These are phyloP conservation scores for Phalera bucephala DNA, from an alignment of 2,888 invertebrate species.

Conservation along the genomic window DNA sequence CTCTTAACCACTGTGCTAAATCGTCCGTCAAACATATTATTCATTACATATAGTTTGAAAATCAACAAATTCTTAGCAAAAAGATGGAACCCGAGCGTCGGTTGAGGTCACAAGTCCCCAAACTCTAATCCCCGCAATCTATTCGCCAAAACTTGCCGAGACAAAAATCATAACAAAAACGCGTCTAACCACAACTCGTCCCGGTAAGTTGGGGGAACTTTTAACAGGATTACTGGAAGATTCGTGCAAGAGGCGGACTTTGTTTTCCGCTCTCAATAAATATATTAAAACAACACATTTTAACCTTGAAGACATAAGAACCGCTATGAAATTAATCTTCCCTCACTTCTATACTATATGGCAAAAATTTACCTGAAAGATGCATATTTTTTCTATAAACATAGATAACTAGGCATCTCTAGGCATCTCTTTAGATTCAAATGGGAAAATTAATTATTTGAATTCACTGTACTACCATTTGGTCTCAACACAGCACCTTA, in stretches of 20 bases:
- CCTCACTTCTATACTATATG: constrained; percentile 4
- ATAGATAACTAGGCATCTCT: no score
- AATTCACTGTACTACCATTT: constrained; percentile 14
- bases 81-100: no score
- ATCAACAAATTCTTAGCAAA: no score
- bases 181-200: constrained; percentile 9
- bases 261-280: constrained; percentile 10
- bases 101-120: background rate
- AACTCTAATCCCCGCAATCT: constrained; percentile 1
- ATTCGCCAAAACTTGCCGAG: constrained; percentile 2
- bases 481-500: constrained; percentile 11
- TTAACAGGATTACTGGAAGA: constrained; percentile 27
- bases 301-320: constrained; percentile 1
- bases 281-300: background rate
- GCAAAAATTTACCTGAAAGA: background rate
- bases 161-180: constrained; percentile 17
- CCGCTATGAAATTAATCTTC: background rate
- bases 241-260: constrained; percentile 22
- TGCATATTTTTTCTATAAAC: background rate
- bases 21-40: no score
- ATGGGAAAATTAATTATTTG: constrained; percentile 6
- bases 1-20: no score
- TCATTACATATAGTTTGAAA: no score
- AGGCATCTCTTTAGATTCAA: no score
- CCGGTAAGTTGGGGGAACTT: constrained; percentile 21